phyloP scores from a whole-genome alignment of 1,140 invertebrate species.

The Ganaspis sp. region DNA sequence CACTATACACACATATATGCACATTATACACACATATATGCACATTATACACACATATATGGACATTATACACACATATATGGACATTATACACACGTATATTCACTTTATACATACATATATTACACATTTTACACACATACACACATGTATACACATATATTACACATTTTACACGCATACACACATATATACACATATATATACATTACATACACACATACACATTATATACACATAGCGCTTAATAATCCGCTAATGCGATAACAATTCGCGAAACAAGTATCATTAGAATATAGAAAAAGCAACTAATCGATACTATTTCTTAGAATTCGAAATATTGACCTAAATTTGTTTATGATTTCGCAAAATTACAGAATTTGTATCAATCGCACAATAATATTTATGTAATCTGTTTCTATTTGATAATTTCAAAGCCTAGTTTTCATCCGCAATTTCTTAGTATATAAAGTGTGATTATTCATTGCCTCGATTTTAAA shows the following conservation, averaged over 20 bases:
- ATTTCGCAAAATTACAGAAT: not conserved
- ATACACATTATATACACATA: not conserved
- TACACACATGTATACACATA: too few relatives aligned
- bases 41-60: too few relatives aligned
- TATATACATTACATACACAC: too few relatives aligned
- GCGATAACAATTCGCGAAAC: not conserved
- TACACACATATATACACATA: too few relatives aligned
- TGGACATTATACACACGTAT: too few relatives aligned
- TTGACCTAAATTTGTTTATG: not conserved
- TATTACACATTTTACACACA: too few relatives aligned
- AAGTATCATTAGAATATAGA: not conserved
- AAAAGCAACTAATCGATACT: not conserved
- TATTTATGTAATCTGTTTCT: not conserved
- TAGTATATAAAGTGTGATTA: not conserved
- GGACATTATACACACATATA: too few relatives aligned
- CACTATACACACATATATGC: too few relatives aligned
- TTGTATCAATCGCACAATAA: not conserved
- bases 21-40: too few relatives aligned
- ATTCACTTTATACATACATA: too few relatives aligned
- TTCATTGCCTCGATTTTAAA: too few relatives aligned
- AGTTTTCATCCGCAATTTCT: not conserved
- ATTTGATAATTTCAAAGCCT: not conserved
- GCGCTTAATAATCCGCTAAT: not conserved
- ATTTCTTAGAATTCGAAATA: not conserved
- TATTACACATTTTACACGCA: too few relatives aligned